Evolutionary conservation across 1,140 invertebrate species (phyloP).

Genomic region (Schlechtendalia chinensis): DNA sequence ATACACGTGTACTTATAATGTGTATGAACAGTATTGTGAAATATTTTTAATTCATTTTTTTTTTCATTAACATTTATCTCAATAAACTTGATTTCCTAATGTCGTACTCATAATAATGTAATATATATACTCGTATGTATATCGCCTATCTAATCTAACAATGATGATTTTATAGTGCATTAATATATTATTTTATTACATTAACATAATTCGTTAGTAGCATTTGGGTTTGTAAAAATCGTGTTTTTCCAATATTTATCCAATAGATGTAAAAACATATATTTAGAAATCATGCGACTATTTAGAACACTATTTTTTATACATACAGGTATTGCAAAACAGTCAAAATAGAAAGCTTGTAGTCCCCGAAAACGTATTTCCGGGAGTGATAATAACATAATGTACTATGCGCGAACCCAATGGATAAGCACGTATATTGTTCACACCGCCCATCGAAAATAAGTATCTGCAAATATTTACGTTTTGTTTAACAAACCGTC

Average conservation of each 20-base stretch:
- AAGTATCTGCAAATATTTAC: neutral
- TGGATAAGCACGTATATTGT: neutral
- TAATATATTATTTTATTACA: neutral
- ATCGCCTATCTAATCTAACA: no score
- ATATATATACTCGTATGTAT: no score
- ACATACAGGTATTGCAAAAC: neutral
- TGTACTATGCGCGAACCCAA: neutral
- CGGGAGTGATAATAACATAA: slow-evolving; percentile 3
- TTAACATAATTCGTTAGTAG: no score
- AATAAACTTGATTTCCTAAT: neutral
- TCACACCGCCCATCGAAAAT: no score
- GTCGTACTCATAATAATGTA: neutral
- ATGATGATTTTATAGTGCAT: no score
- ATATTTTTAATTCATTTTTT: slow-evolving; percentile 18
- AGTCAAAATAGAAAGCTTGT: neutral
- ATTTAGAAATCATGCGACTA: slow-evolving; percentile 18
- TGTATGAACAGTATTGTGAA: neutral
- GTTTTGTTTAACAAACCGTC: neutral
- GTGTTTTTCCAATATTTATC: neutral
- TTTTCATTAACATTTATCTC: neutral
- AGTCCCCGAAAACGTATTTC: slow-evolving; percentile 12
- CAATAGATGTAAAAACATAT: neutral
- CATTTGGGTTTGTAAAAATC: neutral
- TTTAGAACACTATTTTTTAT: neutral
- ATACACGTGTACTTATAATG: neutral